Evolutionary conservation across 2,113 vertebrate species (phyloP).

Genomic region (Clarias macrocephalus): DNA sequence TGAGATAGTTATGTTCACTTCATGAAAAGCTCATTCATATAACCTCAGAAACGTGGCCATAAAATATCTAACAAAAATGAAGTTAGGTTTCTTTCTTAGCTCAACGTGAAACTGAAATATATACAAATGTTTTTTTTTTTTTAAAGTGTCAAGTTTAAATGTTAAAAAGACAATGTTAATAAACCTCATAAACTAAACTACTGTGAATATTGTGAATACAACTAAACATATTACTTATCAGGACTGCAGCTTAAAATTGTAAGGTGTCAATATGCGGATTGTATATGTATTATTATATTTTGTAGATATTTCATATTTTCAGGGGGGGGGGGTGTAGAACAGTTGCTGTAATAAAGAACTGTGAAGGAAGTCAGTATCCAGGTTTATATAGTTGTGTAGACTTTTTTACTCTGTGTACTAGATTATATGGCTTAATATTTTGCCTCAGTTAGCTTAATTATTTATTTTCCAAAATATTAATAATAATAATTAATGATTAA

Average conservation of each 20-base stretch:
- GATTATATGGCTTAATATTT: background rate
- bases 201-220: background rate
- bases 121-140: no score
- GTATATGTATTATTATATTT: background rate
- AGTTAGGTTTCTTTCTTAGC: background rate
- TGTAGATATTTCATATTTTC: background rate
- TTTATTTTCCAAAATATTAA: background rate
- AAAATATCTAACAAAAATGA: background rate
- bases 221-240: background rate
- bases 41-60: no score
- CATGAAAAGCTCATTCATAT: background rate
- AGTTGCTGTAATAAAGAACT: background rate
- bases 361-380: background rate
- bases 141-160: no score
- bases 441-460: background rate
- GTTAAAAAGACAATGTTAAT: background rate
- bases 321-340: background rate
- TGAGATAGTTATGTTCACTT: background rate
- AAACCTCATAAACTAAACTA: background rate
- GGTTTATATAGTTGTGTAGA: background rate
- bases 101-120: background rate
- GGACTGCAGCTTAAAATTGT: background rate
- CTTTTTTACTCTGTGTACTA: background rate
- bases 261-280: background rate
- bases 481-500: background rate